Evolutionary conservation across 2,113 vertebrate species (phyloP).

Genomic region (Forbesichthys papilliferus): DNA sequence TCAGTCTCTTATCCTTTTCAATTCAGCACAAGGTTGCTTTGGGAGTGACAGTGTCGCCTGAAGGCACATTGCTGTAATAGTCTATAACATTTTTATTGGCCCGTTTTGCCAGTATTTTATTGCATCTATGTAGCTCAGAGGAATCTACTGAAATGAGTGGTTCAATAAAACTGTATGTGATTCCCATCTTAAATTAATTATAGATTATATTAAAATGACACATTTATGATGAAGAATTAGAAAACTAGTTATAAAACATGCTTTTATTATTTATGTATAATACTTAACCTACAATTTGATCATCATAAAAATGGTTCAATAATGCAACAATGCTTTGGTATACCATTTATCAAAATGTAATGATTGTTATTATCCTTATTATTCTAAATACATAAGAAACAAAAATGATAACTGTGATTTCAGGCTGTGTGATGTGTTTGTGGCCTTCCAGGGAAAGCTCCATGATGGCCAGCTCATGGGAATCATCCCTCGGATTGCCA

Average conservation of each 20-base stretch:
- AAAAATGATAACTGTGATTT: background rate
- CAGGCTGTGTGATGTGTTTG: background rate
- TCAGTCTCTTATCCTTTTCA: too few relatives aligned
- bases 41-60: background rate
- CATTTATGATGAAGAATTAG: background rate
- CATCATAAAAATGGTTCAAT: too few relatives aligned
- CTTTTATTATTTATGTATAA: background rate
- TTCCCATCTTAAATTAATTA: background rate
- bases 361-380: background rate
- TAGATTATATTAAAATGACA: slow-evolving; percentile 11
- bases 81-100: slow-evolving; percentile 4
- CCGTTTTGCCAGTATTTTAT: slow-evolving; percentile 5
- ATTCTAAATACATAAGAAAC: too few relatives aligned
- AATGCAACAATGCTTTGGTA: too few relatives aligned
- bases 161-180: background rate
- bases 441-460: slow-evolving; percentile 82
- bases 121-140: slow-evolving; percentile 2
- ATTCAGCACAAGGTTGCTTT: background rate
- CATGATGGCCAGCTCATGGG: slow-evolving; percentile 89
- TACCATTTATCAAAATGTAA: background rate
- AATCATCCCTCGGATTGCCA: slow-evolving; percentile 92
- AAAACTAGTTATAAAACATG: background rate
- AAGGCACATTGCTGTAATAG: background rate
- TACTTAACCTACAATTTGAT: background rate
- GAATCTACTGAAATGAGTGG: background rate